Conservation (phyloP, 2,113 vertebrate genomes). For the Ahaetulla prasina region DNA sequence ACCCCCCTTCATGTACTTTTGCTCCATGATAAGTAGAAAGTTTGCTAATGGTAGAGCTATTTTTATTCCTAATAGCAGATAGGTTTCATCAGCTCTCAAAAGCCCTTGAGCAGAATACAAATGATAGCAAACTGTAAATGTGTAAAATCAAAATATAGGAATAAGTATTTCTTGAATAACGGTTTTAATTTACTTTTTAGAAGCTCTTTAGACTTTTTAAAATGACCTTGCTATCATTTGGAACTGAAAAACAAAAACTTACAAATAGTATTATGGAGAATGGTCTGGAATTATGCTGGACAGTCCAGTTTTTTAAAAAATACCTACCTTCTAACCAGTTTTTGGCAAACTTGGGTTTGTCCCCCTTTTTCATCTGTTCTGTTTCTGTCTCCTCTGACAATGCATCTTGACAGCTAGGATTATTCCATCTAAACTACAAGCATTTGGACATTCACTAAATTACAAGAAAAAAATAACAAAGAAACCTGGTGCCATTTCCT, state of each 20-base stretch:
- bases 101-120: slow-evolving; percentile 57
- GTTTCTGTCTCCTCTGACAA: background rate
- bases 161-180: slow-evolving; percentile 50
- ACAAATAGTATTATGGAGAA: background rate
- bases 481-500: background rate
- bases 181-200: background rate
- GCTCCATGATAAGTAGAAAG: slow-evolving; percentile 60
- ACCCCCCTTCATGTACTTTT: slow-evolving; percentile 55
- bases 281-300: background rate
- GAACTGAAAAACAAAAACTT: background rate
- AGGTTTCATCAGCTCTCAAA: slow-evolving; percentile 67
- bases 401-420: too few species aligned
- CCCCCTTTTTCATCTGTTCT: background rate
- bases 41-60: slow-evolving; percentile 60
- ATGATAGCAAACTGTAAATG: slow-evolving; percentile 66
- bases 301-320: background rate
- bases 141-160: slow-evolving; percentile 51
- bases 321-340: background rate
- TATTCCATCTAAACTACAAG: background rate
- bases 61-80: slow-evolving; percentile 58
- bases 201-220: slow-evolving; percentile 24
- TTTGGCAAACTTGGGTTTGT: background rate
- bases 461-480: background rate
- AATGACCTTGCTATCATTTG: slow-evolving; percentile 33
- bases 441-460: background rate